Base-by-base conservation (phyloP, 1,140 invertebrate genomes). In the Anastrepha ludens region DNA sequence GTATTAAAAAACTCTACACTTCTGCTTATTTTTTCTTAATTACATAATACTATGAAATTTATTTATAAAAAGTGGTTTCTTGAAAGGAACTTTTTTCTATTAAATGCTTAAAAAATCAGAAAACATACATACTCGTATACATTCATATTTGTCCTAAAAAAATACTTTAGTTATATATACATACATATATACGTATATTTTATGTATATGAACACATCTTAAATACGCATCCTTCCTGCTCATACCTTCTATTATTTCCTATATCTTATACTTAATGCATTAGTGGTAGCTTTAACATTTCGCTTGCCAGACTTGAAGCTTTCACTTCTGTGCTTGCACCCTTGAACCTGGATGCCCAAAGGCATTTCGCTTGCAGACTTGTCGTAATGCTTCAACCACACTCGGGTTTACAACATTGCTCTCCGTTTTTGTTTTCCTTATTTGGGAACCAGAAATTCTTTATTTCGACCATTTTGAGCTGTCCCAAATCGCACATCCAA, bases 401-500 rank as follows among this genome's bases (percentile, higher is more conserved):
- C 15, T 74, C 3, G 44, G 13, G 8, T 44, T 67, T 67, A 20
- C 39, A 39, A 67, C 64, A 39, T 17, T 44, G 39, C 5, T 74
- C 39, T 1, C 13, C 15, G 5, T 74, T 41, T 5, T 13, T 9
- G 29, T 67, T 41, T 67, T 74, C 3, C 15, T 15, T 44, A 2
- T 47, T 29, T 55, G 74, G 74, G 20, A 17, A 47, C 74, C 74
- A 81, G n/a, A 81, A 81, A 58, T 81, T 81, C 8, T 81, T 81
- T n/a, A 81, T 29, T 55, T 81, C 74, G 15, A 93, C 90, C 47
- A 90, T 47, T 65, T 93, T 91, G 55, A 92, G 87, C 3, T 89
- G 91, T 6, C 90, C 92, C 78, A 91, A 89, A 65, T 93, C 92
- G 3, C 90, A 89, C 47, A 93, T 91, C 92, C 91, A 93, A 15